Evolutionary conservation across 2,888 invertebrate genomes (phyloP), one percentile per base, ranked within the genome.

Genomic region (Mesorhabditis spiculigera): DNA sequence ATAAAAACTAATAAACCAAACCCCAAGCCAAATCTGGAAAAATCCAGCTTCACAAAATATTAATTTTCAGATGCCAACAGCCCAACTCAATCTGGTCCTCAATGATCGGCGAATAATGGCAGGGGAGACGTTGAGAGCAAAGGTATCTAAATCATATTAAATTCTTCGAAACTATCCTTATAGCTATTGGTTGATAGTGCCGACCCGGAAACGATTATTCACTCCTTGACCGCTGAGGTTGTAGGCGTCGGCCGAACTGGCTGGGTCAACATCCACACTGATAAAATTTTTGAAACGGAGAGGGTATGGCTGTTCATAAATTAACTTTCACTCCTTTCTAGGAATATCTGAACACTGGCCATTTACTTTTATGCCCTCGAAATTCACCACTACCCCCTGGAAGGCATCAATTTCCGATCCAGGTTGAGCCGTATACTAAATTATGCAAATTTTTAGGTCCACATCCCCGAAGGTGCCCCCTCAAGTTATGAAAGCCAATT

Each of bases 241-340:
- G 73, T 73, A 62, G 78, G 78, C 67, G 71, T 78, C 8, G 84
- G 82, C 4, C 68, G 78, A 44, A 81, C 82, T 13, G 84, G 84
- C 64, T 84, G 84, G 84, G 81, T 85, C 5, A 84, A 84, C 69
- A 81, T 84, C 45, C 84, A 85, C 68, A 84, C 84, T 1, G 84
- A 84, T 65, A 84, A 84, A 68, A 84, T 84, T 10, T 84, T 81
- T 71, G 84, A 84, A 66, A 84, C 82, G 3, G 84, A 84, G 65
- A 82, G 78, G 72, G 84, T 82, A 13, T 43, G 63, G 43, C 8
- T 5, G 44, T 50, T 50, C n/a, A 50, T 50, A 13, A 13, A 50
- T 50, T 50, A 50, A n/a, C 41, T 65, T 10, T 65, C 3, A 45
- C 66, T 13, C 41, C 65, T 5, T 41, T 8, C 16, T 45, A 10